Evolutionary conservation across 53 echinoderm and acorn worm genomes (phyloP).

Genomic region (Temnopleurus reevesii): DNA sequence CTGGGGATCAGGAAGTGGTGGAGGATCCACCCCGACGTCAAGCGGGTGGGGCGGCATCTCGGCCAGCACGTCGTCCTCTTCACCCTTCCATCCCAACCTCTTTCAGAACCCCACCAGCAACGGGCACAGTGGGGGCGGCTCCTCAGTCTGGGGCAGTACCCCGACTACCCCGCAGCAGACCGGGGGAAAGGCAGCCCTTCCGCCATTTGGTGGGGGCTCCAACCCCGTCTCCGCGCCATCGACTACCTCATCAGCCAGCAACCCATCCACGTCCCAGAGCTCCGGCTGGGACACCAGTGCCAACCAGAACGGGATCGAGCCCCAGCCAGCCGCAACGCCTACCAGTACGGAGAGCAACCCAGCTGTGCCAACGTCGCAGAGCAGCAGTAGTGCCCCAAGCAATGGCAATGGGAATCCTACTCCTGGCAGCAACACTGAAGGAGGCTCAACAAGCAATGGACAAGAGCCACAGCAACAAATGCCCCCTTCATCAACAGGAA

Average conservation of each 20-base stretch:
- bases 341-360: conserved; percentile 33
- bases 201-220: conserved; percentile 38
- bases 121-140: conserved; percentile 57
- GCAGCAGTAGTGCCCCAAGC: background rate
- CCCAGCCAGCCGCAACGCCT: background rate
- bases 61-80: conserved; percentile 24
- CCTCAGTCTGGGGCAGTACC: conserved; percentile 54
- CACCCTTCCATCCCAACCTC: conserved; percentile 58
- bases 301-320: conserved; percentile 46
- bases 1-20: conserved; percentile 48
- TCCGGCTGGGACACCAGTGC: conserved; percentile 63
- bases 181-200: conserved; percentile 9
- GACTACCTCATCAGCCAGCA: conserved; percentile 55
- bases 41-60: conserved; percentile 71
- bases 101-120: conserved; percentile 69
- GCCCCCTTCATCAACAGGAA: background rate
- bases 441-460: background rate
- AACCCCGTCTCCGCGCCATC: conserved; percentile 34
- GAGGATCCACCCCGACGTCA: conserved; percentile 45
- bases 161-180: conserved; percentile 52
- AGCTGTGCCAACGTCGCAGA: conserved; percentile 38
- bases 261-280: conserved; percentile 53
- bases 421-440: background rate
- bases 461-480: conserved; percentile 39
- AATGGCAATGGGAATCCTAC: conserved; percentile 12